Evolutionary conservation across 2,888 invertebrate genomes (phyloP).

Genomic region (Microdon myrmicae): DNA sequence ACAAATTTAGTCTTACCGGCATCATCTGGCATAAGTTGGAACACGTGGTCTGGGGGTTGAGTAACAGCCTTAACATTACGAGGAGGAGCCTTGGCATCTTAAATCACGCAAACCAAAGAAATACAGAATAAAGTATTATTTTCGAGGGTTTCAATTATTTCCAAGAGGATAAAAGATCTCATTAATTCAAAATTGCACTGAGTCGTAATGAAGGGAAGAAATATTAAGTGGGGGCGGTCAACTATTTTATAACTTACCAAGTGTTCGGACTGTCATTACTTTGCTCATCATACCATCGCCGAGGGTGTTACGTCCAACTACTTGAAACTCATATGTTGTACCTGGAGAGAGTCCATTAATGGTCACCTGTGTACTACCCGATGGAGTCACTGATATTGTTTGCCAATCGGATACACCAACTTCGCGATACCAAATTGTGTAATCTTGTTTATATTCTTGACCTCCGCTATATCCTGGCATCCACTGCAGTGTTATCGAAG

Average conservation of each 20-base stretch:
- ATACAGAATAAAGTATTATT: too few species aligned
- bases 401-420: slow-evolving; percentile 90
- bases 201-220: neutral
- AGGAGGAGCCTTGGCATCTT: slow-evolving; percentile 67
- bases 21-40: slow-evolving; percentile 76
- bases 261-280: slow-evolving; percentile 86
- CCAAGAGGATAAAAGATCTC: too few species aligned
- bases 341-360: slow-evolving; percentile 90
- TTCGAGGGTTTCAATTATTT: too few species aligned
- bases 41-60: slow-evolving; percentile 74
- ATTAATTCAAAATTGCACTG: too few species aligned
- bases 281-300: slow-evolving; percentile 97
- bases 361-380: slow-evolving; percentile 88
- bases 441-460: slow-evolving; percentile 93
- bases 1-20: slow-evolving; percentile 78
- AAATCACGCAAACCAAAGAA: slow-evolving; percentile 37
- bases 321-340: slow-evolving; percentile 95
- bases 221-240: slow-evolving; percentile 31
- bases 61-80: slow-evolving; percentile 70
- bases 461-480: slow-evolving; percentile 95
- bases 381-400: slow-evolving; percentile 91
- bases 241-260: slow-evolving; percentile 73
- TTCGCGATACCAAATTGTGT: slow-evolving; percentile 94
- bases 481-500: slow-evolving; percentile 91
- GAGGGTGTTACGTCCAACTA: slow-evolving; percentile 91